Conservation (phyloP, 1,140 invertebrate species). For the Spodoptera litura region DNA sequence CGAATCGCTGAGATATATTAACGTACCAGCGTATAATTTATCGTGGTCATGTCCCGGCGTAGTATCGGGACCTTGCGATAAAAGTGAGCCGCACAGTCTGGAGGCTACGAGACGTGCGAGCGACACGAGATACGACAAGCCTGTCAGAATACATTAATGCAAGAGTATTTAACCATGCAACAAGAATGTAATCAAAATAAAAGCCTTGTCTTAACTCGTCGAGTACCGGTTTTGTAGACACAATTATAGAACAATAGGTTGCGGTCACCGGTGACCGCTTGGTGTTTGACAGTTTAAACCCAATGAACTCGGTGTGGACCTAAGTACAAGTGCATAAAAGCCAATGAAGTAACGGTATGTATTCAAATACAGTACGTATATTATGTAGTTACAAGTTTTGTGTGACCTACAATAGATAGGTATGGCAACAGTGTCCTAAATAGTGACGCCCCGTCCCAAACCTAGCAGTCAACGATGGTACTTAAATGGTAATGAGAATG, state of each 20-base stretch:
- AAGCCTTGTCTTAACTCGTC: too few relatives aligned
- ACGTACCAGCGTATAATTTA: conserved; percentile 6
- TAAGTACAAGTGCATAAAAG: background rate
- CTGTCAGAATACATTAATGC: background rate
- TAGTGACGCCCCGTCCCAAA: conserved; percentile 5
- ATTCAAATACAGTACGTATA: background rate
- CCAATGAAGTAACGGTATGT: conserved; percentile 2
- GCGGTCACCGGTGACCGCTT: too few relatives aligned
- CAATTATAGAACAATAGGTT: too few relatives aligned
- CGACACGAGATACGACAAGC: background rate
- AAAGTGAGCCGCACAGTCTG: conserved; percentile 16
- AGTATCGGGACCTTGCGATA: conserved; percentile 1
- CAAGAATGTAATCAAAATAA: background rate
- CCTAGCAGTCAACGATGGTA: conserved; percentile 2
- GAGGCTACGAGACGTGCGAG: background rate
- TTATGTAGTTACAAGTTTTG: background rate
- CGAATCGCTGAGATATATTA: background rate
- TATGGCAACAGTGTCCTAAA: conserved; percentile 11
- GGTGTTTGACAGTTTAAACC: too few relatives aligned
- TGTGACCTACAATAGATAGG: background rate
- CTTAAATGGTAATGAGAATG: conserved; percentile 33
- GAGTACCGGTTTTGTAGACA: too few relatives aligned
- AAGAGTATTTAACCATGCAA: background rate
- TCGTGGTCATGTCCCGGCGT: background rate
- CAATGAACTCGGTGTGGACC: too few relatives aligned